These are phyloP conservation scores for Drosophila equinoxialis DNA, from an alignment of 1,140 invertebrate genomes.

Conservation along the genomic window DNA sequence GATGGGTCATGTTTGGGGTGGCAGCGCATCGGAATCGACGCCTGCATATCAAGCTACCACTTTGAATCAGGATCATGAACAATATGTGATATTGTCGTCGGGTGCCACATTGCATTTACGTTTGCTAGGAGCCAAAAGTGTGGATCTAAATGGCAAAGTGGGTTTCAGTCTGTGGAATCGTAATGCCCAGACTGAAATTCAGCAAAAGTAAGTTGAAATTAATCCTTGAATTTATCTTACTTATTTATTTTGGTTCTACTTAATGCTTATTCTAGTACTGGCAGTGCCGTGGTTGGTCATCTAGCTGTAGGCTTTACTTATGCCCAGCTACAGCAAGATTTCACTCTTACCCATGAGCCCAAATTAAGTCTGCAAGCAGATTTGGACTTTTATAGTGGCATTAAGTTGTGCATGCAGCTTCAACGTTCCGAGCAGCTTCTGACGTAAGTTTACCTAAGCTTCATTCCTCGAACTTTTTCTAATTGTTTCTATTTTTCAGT, in stretches of 20 bases:
- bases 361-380: slow-evolving; percentile 90
- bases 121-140: slow-evolving; percentile 89
- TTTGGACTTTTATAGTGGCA: slow-evolving; percentile 90
- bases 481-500: slow-evolving; percentile 34
- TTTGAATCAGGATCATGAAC: slow-evolving; percentile 89
- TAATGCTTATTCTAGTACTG: slow-evolving; percentile 85
- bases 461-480: not conserved
- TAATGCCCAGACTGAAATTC: slow-evolving; percentile 92
- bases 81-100: slow-evolving; percentile 88
- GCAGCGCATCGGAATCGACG: slow-evolving; percentile 91
- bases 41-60: slow-evolving; percentile 91
- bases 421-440: slow-evolving; percentile 88
- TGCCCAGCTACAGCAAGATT: slow-evolving; percentile 88
- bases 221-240: not conserved
- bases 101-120: slow-evolving; percentile 89
- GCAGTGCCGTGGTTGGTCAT: slow-evolving; percentile 87
- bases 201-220: slow-evolving; percentile 86
- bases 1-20: slow-evolving; percentile 95
- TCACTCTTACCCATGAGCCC: slow-evolving; percentile 88
- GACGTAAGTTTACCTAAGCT: slow-evolving; percentile 83
- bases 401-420: slow-evolving; percentile 92
- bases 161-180: slow-evolving; percentile 94
- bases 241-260: not conserved
- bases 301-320: slow-evolving; percentile 88
- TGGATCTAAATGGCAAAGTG: slow-evolving; percentile 93